Evolutionary conservation across 2,113 vertebrate genomes (phyloP), one percentile per base, ranked within the genome.

Genomic region (Fregata magnificens): DNA sequence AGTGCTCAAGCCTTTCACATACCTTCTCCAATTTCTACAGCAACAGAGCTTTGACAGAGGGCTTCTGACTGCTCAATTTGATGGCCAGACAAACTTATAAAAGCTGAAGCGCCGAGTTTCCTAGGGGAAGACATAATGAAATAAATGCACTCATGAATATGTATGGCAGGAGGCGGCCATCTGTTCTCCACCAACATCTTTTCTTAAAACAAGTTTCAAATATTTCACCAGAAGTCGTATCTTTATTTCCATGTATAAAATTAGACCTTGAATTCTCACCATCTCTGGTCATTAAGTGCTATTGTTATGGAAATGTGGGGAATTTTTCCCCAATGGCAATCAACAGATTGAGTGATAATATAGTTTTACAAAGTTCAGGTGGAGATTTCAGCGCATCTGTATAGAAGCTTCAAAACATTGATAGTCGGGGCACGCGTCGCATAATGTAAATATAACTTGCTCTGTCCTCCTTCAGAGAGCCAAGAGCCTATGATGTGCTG

Each of bases 71-170:
- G 98, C 96, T 98, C 97, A 96, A 81, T 97, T 97, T 97, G 97
- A 98, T 79, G 92, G 97, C 97, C 98, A 91, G 92, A 85, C 85
- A 94, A 95, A 96, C 93, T 98, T 95, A 97, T 76, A 97, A 90
- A 96, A 98, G 96, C 97, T 84, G 96, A 97, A 96, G 95, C 20
- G 14, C 65, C 4, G 88, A 93, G 95, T 96, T 97, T 98, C 98
- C 98, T 95, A 96, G 95, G 97, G 97, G 97, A 97, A 62, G 74
- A 10, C 93, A 97, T 94, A 97, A 97, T 97, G 98, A 97, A 97
- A 97, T 97, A 94, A 97, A 97, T 90, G 92, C 80, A 24, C 91
- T 98, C 97, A 98, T 98, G 98, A 98, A 98, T 98, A 98, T 98
- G 97, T 65, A 98, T 98, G 93, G 34, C 12, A 25, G 66, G 88